Evolutionary conservation across 2,113 vertebrate genomes (phyloP), one percentile per base, ranked within the genome.

Genomic region (Brienomyrus brachyistius): DNA sequence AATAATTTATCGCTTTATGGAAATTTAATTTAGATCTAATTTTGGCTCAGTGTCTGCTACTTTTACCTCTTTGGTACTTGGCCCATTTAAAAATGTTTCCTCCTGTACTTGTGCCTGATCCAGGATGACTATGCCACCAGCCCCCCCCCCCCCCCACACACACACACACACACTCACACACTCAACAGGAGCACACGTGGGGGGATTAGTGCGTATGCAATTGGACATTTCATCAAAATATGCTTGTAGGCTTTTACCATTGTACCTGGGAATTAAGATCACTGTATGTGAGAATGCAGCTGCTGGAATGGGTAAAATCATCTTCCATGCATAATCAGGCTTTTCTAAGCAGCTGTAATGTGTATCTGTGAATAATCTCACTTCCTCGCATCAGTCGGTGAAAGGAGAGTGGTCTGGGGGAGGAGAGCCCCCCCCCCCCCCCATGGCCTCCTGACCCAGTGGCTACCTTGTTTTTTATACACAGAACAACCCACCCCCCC

Each of bases 1-100:
- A 84, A 84, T 84, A 84, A 84, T 84, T 84, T 35, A 80, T 80
- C 74, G 82, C 40, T 84, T 84, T 84, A 48, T 84, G 82, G 45
- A 84, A 84, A 84, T 84, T 84, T 47, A 84, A 48, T 48, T 84
- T 48, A 43, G 6, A 35, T 80, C 74, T 80, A 80, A 80, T 80
- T 80, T 43, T 80, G 74, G 74, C 74, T 80, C 74, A 19, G 31
- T 19, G 35, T 80, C 74, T 80, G 35, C 35, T 80, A 19, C 74
- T 80, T 43, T 80, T 40, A 80, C 31, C 74, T 80, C 74, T 80
- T 17, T 43, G 74, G 35, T 19, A 6, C 74, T 43, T 19, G 15
- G 74, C 35, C 35, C 74, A 21, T 43, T 43, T 80, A 40, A 43
- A 80, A 77, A 77, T 17, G 74, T 43, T 77, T 77, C 74, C 74